phyloP scores from a whole-genome alignment of 2,113 vertebrate genomes.

The human region GRCh38 chr17:74602501-74603000 shows the following conservation, averaged over 20 bases:
- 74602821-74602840: background rate
- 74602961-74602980: background rate
- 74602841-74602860: background rate
- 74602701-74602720: background rate
- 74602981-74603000: background rate
- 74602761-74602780: too few relatives aligned
- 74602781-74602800: background rate
- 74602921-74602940: rapidly evolving
- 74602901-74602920: rapidly evolving
- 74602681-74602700: background rate
- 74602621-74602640: background rate
- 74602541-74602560: rapidly evolving
- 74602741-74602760: background rate
- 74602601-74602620: background rate
- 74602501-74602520: background rate
- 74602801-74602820: background rate
- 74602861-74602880: background rate
- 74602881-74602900: background rate
- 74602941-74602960: background rate
- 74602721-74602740: background rate
- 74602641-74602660: background rate
- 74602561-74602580: background rate
- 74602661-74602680: rapidly evolving
- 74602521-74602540: background rate
- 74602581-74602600: too few relatives aligned